Evolutionary conservation across 23 tunicate species (phyloP).

Genomic region (Botrylloides violaceus): DNA sequence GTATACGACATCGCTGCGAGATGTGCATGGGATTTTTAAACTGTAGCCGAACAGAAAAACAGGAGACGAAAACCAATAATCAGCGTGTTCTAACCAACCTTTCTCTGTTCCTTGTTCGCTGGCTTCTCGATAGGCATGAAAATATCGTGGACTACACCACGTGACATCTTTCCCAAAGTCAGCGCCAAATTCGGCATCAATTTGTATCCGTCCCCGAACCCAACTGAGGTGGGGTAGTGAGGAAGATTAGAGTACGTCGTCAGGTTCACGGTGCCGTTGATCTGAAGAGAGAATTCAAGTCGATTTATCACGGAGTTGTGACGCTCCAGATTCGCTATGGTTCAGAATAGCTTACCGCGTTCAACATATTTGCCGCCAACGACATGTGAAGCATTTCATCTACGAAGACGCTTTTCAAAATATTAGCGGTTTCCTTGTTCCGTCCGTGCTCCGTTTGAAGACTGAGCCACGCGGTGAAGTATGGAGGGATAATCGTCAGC

Average conservation of each 20-base stretch:
- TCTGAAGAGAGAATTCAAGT: constrained; percentile 2
- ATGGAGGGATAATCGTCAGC: constrained; percentile 45
- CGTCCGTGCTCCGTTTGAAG: constrained; percentile 30
- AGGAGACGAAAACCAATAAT: neutral
- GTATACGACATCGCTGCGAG: too few relatives aligned
- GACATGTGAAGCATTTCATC: constrained; percentile 62
- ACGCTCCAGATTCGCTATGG: neutral
- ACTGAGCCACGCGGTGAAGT: constrained; percentile 52
- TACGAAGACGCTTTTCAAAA: constrained; percentile 29
- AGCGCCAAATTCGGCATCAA: constrained; percentile 10
- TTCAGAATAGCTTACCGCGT: constrained; percentile 19
- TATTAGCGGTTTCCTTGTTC: constrained; percentile 23
- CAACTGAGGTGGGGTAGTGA: constrained; percentile 25
- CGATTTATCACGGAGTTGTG: neutral
- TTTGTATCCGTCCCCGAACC: constrained; percentile 23
- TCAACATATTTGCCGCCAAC: constrained; percentile 32
- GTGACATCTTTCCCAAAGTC: constrained; percentile 16
- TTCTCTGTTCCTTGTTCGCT: constrained; percentile 13
- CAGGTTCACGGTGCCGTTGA: constrained; percentile 37
- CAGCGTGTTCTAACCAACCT: constrained; percentile 4
- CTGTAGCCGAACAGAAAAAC: neutral
- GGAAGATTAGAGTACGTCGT: constrained; percentile 28
- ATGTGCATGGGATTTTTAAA: too few relatives aligned
- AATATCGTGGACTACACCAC: constrained; percentile 24
- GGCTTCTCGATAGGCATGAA: constrained; percentile 37